Conservation (phyloP, 2,888 invertebrate species). For the Apamea anceps region DNA sequence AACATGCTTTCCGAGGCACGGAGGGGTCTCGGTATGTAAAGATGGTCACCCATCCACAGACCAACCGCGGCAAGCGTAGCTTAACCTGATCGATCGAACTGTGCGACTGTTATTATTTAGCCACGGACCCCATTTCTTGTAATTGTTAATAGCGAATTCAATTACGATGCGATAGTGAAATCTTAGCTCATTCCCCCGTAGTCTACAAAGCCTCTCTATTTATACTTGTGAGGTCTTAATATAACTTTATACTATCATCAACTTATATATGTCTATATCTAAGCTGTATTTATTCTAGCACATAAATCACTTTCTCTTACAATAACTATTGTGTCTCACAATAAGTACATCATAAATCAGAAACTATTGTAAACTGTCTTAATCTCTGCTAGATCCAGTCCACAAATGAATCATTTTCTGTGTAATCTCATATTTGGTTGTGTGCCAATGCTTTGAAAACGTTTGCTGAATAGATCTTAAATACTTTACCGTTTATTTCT, state of each 20-base stretch:
- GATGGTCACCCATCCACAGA: too few relatives aligned
- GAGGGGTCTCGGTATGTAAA: too few relatives aligned
- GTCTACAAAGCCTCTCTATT: not conserved
- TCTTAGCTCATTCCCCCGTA: not conserved
- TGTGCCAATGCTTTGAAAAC: not conserved
- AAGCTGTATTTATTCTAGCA: constrained; percentile 7
- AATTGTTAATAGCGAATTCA: too few relatives aligned
- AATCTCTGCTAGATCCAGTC: not conserved
- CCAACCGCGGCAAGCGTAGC: too few relatives aligned
- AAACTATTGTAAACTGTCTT: not conserved
- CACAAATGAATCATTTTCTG: not conserved
- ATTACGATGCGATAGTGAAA: not conserved
- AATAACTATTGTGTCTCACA: constrained; percentile 36
- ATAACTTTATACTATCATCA: not conserved
- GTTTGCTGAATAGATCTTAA: not conserved
- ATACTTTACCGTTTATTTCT: not conserved
- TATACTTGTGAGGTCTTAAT: not conserved
- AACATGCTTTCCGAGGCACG: too few relatives aligned
- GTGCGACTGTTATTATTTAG: too few relatives aligned
- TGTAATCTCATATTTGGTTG: not conserved
- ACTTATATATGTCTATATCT: not conserved
- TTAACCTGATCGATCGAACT: too few relatives aligned
- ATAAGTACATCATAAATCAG: constrained; percentile 11
- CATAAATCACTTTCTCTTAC: constrained; percentile 45
- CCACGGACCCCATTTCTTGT: not conserved